Conservation (phyloP, 2,113 vertebrate species). For the Pollachius pollachius region DNA sequence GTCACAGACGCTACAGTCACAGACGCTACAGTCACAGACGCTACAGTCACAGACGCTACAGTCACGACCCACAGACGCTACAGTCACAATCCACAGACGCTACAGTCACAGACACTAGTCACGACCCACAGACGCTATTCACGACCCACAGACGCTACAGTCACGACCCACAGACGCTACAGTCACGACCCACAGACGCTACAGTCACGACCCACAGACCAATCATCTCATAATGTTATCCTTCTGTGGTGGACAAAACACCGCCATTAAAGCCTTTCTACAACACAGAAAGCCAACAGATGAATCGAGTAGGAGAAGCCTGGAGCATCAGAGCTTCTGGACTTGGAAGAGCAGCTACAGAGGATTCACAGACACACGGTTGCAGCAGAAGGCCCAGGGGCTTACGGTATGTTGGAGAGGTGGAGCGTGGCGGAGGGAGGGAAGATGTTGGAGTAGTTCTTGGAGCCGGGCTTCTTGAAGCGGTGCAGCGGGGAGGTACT, state of each 20-base stretch:
- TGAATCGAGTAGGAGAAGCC: too few species aligned
- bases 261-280: background rate
- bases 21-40: too few species aligned
- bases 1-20: too few species aligned
- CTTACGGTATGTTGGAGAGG: conserved; percentile 95
- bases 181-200: background rate
- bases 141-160: too few species aligned
- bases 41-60: too few species aligned
- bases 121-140: too few species aligned
- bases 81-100: too few species aligned
- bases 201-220: background rate
- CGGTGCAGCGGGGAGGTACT: conserved; percentile 91
- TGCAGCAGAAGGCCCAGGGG: conserved; percentile 15
- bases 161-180: background rate
- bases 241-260: too few species aligned
- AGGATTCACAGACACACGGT: background rate
- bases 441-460: conserved; percentile 97
- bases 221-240: too few species aligned
- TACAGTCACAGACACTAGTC: too few species aligned
- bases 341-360: background rate
- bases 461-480: conserved; percentile 97
- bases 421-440: conserved; percentile 93
- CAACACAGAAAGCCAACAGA: background rate
- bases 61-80: too few species aligned
- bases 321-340: too few species aligned